Evolutionary conservation across 2,888 invertebrate species (phyloP), one percentile per base, ranked within the genome.

Genomic region (Tipula lateralis): DNA sequence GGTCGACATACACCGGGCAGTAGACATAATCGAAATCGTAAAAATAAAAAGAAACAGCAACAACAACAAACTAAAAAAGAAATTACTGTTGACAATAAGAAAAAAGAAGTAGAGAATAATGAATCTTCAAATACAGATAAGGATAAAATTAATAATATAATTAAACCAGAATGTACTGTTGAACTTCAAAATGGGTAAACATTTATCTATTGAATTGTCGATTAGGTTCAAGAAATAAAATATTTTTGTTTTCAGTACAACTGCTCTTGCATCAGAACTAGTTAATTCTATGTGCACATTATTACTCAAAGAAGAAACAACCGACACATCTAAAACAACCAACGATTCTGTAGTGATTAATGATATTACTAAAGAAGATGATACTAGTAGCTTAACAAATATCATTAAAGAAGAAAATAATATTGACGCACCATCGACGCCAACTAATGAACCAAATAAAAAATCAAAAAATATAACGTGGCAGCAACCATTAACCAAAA

Each of bases 111-210:
- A 24, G 66, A 66, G 24, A 66, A 19, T 66, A 83, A 36, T 83
- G 83, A 84, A 84, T 16, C 84, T 29, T n/a, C 29, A 50, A 44
- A n/a, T n/a, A 83, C 3, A 9, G 83, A 34, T 83, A 83, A 34
- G 19, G 83, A 34, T 34, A 83, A 84, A 16, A 16, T 50, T 29
- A 29, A 36, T 36, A 29, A 44, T 19, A 84, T 50, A 2, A n/a
- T 44, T 50, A 50, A 29, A n/a, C 13, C 36, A 83, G 84, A 85
- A 30, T 85, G 84, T 34, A 85, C 85, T 24, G 86, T 86, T 83
- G 87, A 87, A 86, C 85, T 87, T 5, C 87, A 86, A 84, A 87
- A 87, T 86, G 87, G 87, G 86, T 86, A 86, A 5, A 83, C 12
- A 1, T n/a, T 19, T 19, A 32, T 9, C 4, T 29, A 29, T n/a